Percentiles rank a stretch among this genome's conserved stretches.
phyloP scores from a whole-genome alignment of 2,113 vertebrate genomes.

The Podarcis raffonei region DNA sequence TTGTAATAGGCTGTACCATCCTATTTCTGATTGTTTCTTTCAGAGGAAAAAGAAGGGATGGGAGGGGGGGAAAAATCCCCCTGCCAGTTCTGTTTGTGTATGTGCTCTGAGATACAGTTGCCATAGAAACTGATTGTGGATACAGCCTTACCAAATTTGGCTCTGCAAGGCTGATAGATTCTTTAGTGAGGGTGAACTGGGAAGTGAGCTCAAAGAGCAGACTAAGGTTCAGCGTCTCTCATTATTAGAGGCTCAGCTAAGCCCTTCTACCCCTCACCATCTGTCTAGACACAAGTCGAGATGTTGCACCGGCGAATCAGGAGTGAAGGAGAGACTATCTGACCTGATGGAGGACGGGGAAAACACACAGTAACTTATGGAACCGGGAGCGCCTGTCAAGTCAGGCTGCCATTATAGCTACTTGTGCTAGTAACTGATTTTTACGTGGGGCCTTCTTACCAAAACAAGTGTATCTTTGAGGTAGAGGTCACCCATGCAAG shows the following conservation, averaged over 20 bases:
- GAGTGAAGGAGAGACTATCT: constrained; percentile 64
- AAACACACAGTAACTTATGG: not conserved
- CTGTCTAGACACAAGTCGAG: constrained; percentile 71
- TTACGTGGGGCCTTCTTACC: not conserved
- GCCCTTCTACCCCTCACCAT: constrained; percentile 70
- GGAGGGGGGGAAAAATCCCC: constrained; percentile 38
- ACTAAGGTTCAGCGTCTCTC: constrained; percentile 67
- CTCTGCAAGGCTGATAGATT: constrained; percentile 62
- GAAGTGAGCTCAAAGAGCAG: constrained; percentile 65
- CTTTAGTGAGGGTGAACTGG: constrained; percentile 55
- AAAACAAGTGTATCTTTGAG: not conserved
- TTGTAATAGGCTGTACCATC: constrained; percentile 61
- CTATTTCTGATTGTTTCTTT: constrained; percentile 67
- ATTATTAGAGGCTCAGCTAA: constrained; percentile 75
- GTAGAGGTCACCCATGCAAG: not conserved
- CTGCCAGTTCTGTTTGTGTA: constrained; percentile 76
- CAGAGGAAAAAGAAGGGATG: constrained; percentile 61
- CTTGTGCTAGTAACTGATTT: not conserved
- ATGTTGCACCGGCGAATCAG: constrained; percentile 56
- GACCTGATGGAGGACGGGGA: constrained; percentile 5
- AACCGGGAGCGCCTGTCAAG: constrained; percentile 48
- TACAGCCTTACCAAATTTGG: constrained; percentile 79
- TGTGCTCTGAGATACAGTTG: constrained; percentile 77
- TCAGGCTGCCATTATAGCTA: constrained; percentile 34
- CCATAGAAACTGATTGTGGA: constrained; percentile 81